A percentile compares a stretch with the other conserved stretches of the same genome.
Conservation (phyloP, 2,797 vertebrate genomes). For the Catamblyrhynchus diadema region DNA sequence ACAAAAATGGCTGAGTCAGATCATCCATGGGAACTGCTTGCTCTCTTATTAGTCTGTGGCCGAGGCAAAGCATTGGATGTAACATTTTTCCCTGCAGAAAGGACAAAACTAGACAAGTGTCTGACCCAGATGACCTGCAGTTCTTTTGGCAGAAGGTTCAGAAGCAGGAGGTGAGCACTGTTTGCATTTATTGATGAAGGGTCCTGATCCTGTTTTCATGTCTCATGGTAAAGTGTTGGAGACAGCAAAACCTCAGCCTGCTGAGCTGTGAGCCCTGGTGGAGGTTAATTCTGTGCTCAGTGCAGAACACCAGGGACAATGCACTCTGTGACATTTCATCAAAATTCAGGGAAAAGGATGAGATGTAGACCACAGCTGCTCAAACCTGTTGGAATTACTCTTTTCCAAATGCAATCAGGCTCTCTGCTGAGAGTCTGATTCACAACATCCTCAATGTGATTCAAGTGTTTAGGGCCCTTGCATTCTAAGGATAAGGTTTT, state of each 20-base stretch:
- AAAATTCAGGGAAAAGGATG: neutral
- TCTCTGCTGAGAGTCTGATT: neutral
- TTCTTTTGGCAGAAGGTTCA: neutral
- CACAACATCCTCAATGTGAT: neutral
- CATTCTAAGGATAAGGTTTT: neutral
- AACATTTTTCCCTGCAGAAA: neutral
- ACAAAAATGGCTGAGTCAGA: neutral
- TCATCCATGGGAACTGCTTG: neutral
- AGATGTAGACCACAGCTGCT: neutral
- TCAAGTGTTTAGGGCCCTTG: neutral
- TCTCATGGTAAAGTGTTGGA: neutral
- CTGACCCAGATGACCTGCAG: neutral
- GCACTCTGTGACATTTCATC: neutral
- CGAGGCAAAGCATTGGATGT: neutral
- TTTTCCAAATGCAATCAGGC: neutral
- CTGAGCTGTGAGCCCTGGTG: neutral
- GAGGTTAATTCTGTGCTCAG: neutral
- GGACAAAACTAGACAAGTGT: neutral
- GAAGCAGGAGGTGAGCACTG: neutral
- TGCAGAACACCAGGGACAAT: neutral
- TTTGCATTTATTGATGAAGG: neutral
- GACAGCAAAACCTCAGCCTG: neutral
- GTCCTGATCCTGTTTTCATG: neutral
- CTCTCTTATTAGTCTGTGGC: neutral
- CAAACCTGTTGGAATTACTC: neutral